Base-by-base conservation (phyloP, 2,888 invertebrate genomes). In the Uropetala carovei region DNA sequence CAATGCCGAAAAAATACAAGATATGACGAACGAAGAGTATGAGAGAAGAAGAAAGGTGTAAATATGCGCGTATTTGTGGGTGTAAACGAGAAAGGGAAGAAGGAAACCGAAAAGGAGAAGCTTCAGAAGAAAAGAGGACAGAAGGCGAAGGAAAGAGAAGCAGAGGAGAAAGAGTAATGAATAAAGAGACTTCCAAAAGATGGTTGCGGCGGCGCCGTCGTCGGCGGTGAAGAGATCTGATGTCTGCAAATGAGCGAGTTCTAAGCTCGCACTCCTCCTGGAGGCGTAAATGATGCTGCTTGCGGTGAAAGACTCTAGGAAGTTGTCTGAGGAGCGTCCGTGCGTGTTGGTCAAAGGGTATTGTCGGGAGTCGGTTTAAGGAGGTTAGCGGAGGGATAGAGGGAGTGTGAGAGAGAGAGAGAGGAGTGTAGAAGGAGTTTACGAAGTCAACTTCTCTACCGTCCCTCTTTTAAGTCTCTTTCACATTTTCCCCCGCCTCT, bases 191-290 rank as follows among this genome's bases (percentile, higher is more conserved):
- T 64, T 43, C 89, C 89, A 60, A 68, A 89, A 68, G 89, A 89
- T 89, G 89, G 89, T 64, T 64, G 64, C 60, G 64, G 60, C n/a
- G 13, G 30, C 64, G 89, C 13, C 5, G 86, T 57, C 13, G 58
- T 57, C 10, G 59, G 60, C 30, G 18, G 68, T 5, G 43, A 43
- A n/a, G 43, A 43, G 64, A 30, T 60, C 60, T 68, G 30, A 64
- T 43, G 89, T 68, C 68, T 58, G 89, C 68, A 89, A 89, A 89
- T 89, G 64, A 89, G 60, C 43, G 89, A 89, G 89, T 89, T 59
- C 57, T 85, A 58, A n/a, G 22, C 84, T 85, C n/a, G 16, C 18
- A 57, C 57, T 18, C 57, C 58, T 56, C 58, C 22, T 85, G 22
- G 30, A 3, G 43, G 82, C 43, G 82, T 43, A 83, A 83, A 83